These are phyloP conservation scores for Halcyon malimbica DNA, from an alignment of 2,113 vertebrate species.

Conservation along the genomic window DNA sequence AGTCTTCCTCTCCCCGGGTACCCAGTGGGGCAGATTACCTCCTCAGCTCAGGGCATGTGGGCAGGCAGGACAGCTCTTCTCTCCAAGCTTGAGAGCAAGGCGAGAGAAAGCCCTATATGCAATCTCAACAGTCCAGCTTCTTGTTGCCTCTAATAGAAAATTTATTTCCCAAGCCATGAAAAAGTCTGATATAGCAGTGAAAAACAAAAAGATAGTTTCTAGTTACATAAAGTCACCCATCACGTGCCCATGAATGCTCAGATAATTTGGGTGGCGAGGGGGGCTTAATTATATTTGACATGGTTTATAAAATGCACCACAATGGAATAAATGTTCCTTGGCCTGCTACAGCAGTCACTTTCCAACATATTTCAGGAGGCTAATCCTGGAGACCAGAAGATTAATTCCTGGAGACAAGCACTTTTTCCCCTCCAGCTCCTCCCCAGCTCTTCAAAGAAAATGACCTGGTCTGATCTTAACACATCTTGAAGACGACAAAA, in stretches of 20 bases:
- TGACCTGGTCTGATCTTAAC: neutral
- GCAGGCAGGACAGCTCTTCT: neutral
- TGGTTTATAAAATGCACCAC: neutral
- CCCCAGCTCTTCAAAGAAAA: slow-evolving; percentile 12
- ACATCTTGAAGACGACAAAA: slow-evolving; percentile 9
- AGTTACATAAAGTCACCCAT: neutral
- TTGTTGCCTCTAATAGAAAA: neutral
- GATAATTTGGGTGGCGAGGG: fast-evolving
- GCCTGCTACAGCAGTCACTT: neutral
- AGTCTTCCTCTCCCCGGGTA: neutral
- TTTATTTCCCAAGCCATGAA: neutral
- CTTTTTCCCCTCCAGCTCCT: neutral
- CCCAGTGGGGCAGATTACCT: neutral
- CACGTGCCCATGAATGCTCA: fast-evolving
- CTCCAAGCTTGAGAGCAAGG: neutral
- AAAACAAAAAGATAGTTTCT: neutral
- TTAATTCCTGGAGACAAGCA: neutral
- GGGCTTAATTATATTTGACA: neutral
- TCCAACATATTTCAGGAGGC: neutral
- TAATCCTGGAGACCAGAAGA: neutral
- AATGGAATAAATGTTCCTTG: neutral
- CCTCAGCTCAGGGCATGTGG: neutral
- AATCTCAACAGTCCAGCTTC: neutral
- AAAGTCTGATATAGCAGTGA: neutral
- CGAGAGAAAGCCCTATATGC: neutral